Evolutionary conservation across 64 coral and sea anemone species (phyloP), one percentile per base, ranked within the genome.

Genomic region (Cladopsammia gracilis): DNA sequence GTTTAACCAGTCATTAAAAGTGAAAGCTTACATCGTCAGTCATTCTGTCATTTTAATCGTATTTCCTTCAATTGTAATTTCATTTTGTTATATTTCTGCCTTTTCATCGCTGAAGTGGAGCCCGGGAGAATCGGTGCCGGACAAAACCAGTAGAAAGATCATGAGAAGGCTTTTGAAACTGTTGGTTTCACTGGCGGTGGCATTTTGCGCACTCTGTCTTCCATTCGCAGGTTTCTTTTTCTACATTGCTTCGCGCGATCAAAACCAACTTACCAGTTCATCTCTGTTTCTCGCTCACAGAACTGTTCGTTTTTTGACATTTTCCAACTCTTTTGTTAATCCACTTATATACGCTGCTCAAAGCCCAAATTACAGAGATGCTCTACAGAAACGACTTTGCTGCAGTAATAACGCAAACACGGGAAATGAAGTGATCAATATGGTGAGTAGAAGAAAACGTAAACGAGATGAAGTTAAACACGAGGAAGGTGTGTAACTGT

Each of bases 281-380:
- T 25, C 52, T 15, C 25, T 79, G 11, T 59, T 79, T 15, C 53
- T 79, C 9, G 54, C 54, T 5, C 76, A 59, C 9, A 58, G 76
- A 79, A 79, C 58, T 59, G 76, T 79, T 22, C 53, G 76, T 5
- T 9, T 79, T 26, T 42, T 79, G 5, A 43, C 25, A 58, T 79
- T 79, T 53, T 79, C 25, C 2, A 79, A 79, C 25, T 79, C 76
- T 58, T 59, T 79, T 34, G 24, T 59, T 15, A 79, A 79, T 60
- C 76, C 76, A 15, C 51, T 79, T 25, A 59, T 79, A 42, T 79
- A 79, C 24, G 76, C 76, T 16, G 76, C 76, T 26, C 76, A 79
- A 34, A 79, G 76, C 23, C 5, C 76, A 59, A 79, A 79, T 58
- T 79, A 79, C 76, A 79, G 76, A 59, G 15, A 59, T 5, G 48